A percentile compares a stretch with the other conserved stretches of the same genome.
phyloP scores from a whole-genome alignment of 2,797 vertebrate genomes.

The Lithobates pipiens region DNA sequence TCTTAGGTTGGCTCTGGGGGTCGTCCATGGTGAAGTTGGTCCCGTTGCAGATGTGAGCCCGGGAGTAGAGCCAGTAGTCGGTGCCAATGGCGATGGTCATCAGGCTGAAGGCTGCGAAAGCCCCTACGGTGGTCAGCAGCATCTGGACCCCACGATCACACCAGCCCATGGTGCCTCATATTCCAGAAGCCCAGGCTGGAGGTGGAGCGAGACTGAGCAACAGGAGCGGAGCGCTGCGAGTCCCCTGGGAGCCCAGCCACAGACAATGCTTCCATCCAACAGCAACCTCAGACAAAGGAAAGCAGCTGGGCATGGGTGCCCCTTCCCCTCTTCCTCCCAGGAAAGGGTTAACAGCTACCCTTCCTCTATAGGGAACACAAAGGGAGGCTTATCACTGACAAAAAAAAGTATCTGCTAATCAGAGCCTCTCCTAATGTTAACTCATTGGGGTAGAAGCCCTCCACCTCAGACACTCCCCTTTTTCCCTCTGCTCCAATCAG shows the following conservation, averaged over 20 bases:
- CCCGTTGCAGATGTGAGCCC: constrained; percentile 91
- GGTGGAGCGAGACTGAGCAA: constrained; percentile 59
- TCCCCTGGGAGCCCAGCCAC: constrained; percentile 3
- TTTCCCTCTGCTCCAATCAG: constrained; percentile 62
- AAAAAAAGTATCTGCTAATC: neutral
- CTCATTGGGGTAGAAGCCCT: constrained; percentile 49
- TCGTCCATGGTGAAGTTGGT: constrained; percentile 88
- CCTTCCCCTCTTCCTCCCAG: neutral
- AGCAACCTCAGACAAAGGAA: constrained; percentile 30
- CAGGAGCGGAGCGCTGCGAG: constrained; percentile 17
- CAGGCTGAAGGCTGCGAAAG: constrained; percentile 93
- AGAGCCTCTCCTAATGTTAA: constrained; percentile 12
- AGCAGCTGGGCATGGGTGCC: constrained; percentile 1
- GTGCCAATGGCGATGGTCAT: constrained; percentile 97
- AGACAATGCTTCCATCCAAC: constrained; percentile 14
- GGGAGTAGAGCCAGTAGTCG: constrained; percentile 96
- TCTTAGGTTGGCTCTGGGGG: constrained; percentile 78
- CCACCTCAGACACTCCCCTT: constrained; percentile 56
- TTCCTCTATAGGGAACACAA: neutral
- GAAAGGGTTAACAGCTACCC: neutral
- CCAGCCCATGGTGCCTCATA: constrained; percentile 93
- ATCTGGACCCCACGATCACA: constrained; percentile 93
- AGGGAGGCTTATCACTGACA: neutral
- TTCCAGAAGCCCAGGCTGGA: constrained; percentile 71
- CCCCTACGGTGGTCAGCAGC: constrained; percentile 88